Evolutionary conservation across 2,888 invertebrate genomes (phyloP).

Genomic region (Drosophila paranaensis): DNA sequence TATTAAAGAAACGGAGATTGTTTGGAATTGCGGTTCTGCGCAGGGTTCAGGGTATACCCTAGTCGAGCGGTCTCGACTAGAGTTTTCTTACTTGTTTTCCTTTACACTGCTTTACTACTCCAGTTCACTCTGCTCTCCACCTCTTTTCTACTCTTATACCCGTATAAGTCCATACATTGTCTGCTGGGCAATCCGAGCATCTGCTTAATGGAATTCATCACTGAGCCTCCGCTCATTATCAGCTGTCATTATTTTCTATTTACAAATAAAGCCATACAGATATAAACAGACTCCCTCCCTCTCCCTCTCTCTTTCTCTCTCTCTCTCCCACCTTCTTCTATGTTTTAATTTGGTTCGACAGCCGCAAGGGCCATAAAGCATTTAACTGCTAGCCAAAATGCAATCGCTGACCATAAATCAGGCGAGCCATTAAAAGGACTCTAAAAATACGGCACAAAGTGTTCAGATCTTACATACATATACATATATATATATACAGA

Average conservation of each 20-base stretch:
- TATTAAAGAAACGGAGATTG: too few species aligned
- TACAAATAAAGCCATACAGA: slow-evolving; percentile 15
- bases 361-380: slow-evolving; percentile 50
- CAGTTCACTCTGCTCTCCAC: background rate
- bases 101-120: too few species aligned
- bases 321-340: slow-evolving; percentile 5
- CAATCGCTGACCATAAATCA: slow-evolving; percentile 71
- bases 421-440: slow-evolving; percentile 55
- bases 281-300: background rate
- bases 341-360: slow-evolving; percentile 53
- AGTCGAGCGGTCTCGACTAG: too few species aligned
- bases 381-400: slow-evolving; percentile 66
- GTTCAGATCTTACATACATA: background rate
- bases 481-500: background rate
- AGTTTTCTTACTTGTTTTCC: too few species aligned
- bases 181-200: background rate
- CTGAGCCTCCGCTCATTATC: background rate
- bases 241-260: slow-evolving; percentile 10
- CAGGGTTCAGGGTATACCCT: too few species aligned
- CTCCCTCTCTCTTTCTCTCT: background rate
- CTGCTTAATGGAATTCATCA: slow-evolving; percentile 4
- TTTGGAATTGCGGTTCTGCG: too few species aligned
- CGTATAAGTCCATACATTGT: background rate
- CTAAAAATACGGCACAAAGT: slow-evolving; percentile 46
- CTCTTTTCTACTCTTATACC: background rate